These are phyloP conservation scores for Acanthosepion lycidas DNA, from an alignment of 2,888 invertebrate species.

Conservation along the genomic window DNA sequence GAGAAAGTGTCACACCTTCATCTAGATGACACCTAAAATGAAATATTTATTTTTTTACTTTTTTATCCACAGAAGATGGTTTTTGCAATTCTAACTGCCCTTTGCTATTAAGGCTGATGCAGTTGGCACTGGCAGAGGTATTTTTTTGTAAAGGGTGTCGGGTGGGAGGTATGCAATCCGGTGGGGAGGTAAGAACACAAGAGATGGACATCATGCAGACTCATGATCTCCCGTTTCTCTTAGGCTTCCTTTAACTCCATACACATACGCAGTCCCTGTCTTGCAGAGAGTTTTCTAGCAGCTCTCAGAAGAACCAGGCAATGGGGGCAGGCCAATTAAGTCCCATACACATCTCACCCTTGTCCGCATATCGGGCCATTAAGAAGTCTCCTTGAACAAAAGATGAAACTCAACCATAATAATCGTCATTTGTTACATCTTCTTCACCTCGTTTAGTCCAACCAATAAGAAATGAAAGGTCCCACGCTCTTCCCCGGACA, in stretches of 20 bases:
- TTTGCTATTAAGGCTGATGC: background rate
- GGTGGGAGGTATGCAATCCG: background rate
- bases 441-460: background rate
- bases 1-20: background rate
- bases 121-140: background rate
- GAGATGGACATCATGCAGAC: background rate
- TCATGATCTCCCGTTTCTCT: background rate
- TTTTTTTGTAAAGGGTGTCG: background rate
- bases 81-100: background rate
- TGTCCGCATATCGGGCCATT: background rate
- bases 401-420: background rate
- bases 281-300: background rate
- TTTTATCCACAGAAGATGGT: no score
- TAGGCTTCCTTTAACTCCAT: background rate
- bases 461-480: background rate
- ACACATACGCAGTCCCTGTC: background rate
- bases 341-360: constrained; percentile 33
- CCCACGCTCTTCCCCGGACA: background rate
- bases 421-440: background rate
- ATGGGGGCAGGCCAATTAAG: background rate
- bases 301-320: background rate
- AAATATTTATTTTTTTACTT: no score
- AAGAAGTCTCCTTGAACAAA: background rate
- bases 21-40: no score
- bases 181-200: background rate